phyloP scores from a whole-genome alignment of 1,140 invertebrate species.

The Drosophila azteca region DNA sequence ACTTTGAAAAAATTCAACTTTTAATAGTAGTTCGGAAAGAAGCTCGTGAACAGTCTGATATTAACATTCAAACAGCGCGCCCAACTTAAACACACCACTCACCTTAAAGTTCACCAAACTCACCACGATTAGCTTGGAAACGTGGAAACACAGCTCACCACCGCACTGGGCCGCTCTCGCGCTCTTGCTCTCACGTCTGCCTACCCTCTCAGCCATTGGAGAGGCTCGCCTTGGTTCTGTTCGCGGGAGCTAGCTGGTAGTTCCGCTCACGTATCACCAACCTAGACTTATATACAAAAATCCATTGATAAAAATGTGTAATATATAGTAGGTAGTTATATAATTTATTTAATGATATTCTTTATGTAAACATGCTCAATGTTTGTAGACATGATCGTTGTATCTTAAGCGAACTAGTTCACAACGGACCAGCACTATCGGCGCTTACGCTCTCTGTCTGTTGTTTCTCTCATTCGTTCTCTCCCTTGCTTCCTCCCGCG shows the following conservation, averaged over 20 bases:
- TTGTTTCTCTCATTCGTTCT: slow-evolving; percentile 8
- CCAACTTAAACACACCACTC: neutral
- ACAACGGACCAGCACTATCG: neutral
- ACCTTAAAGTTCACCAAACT: neutral
- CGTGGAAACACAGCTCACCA: slow-evolving; percentile 6
- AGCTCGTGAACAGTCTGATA: neutral
- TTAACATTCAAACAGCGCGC: slow-evolving; percentile 26
- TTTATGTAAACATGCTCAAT: too few species aligned
- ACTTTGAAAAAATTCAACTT: neutral
- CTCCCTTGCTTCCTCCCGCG: slow-evolving; percentile 9
- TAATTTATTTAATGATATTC: too few species aligned
- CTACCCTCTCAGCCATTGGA: slow-evolving; percentile 6
- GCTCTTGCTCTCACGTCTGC: neutral
- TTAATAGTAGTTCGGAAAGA: neutral
- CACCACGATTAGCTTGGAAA: neutral
- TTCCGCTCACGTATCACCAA: too few species aligned
- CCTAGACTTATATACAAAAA: too few species aligned
- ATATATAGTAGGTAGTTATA: too few species aligned
- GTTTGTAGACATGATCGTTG: too few species aligned
- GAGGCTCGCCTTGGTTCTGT: slow-evolving; percentile 10
- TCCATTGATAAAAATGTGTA: too few species aligned
- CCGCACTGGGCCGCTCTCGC: neutral
- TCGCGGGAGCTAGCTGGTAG: too few species aligned
- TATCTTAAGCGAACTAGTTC: slow-evolving; percentile 9
- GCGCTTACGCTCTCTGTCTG: neutral